Percentiles rank a stretch among this genome's conserved stretches.
phyloP scores from a whole-genome alignment of 2,888 invertebrate species.

The Brenthis daphne region DNA sequence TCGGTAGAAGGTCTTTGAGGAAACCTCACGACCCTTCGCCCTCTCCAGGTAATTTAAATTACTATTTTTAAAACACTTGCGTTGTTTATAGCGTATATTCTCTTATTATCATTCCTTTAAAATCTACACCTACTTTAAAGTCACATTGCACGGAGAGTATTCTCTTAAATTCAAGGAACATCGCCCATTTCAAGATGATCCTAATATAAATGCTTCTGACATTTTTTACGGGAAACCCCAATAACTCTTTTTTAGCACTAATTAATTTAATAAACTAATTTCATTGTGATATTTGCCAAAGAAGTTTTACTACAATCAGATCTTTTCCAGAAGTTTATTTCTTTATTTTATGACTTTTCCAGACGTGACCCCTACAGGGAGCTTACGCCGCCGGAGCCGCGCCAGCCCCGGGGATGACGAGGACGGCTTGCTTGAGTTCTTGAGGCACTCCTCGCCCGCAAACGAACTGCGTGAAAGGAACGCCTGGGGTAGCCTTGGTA shows the following conservation, averaged over 20 bases:
- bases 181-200: too few relatives aligned
- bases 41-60: slow-evolving; percentile 59
- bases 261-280: too few relatives aligned
- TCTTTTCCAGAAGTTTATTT: too few relatives aligned
- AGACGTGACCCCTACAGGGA: slow-evolving; percentile 95
- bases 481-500: slow-evolving; percentile 92
- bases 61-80: background rate
- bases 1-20: slow-evolving; percentile 77
- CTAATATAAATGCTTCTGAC: background rate
- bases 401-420: slow-evolving; percentile 92
- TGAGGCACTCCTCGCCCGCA: slow-evolving; percentile 86
- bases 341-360: slow-evolving; percentile 27
- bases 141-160: too few relatives aligned
- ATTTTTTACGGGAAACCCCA: background rate
- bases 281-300: too few relatives aligned
- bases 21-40: slow-evolving; percentile 65
- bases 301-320: too few relatives aligned
- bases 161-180: background rate
- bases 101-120: too few relatives aligned
- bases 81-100: too few relatives aligned
- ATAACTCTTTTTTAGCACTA: background rate
- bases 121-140: too few relatives aligned
- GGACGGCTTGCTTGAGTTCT: slow-evolving; percentile 92
- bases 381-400: slow-evolving; percentile 90
- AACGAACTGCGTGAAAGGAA: slow-evolving; percentile 89